phyloP scores from a whole-genome alignment of 2,113 vertebrate species.

The Psilopsiagon aurifrons region DNA sequence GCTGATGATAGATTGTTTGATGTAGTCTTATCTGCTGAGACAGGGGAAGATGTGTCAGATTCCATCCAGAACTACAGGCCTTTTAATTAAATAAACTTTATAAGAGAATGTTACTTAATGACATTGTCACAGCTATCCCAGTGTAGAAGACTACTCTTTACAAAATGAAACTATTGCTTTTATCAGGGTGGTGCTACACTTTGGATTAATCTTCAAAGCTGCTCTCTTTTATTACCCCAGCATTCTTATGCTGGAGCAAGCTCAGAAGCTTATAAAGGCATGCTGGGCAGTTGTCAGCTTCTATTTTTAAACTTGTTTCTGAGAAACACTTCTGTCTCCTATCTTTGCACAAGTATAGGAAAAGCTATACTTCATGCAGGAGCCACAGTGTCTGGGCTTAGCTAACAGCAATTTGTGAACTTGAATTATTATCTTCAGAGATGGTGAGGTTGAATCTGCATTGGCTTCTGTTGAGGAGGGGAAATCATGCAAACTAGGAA shows the following conservation, averaged over 20 bases:
- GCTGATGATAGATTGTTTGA: background rate
- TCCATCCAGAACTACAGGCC: background rate
- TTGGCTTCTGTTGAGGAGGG: background rate
- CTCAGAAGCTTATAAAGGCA: slow-evolving; percentile 45
- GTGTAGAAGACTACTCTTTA: background rate
- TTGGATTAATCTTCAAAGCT: background rate
- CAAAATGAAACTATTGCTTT: background rate
- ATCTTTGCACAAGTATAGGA: background rate
- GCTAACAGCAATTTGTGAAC: background rate
- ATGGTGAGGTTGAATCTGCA: background rate
- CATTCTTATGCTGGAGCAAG: background rate
- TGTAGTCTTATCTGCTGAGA: background rate
- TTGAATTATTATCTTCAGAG: background rate
- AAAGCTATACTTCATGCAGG: slow-evolving; percentile 8
- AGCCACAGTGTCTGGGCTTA: slow-evolving; percentile 30
- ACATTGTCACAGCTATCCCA: background rate
- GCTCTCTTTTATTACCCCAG: background rate
- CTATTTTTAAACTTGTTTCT: slow-evolving; percentile 67
- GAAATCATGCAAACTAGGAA: background rate
- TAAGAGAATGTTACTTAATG: background rate
- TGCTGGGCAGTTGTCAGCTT: slow-evolving; percentile 27
- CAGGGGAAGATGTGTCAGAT: background rate
- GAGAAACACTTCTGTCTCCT: slow-evolving; percentile 44
- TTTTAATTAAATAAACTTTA: background rate
- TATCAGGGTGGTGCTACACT: background rate